A percentile compares a stretch with the other conserved stretches of the same genome.
Evolutionary conservation across 2,797 vertebrate genomes (phyloP).

Genomic region (Diplodus sargus): DNA sequence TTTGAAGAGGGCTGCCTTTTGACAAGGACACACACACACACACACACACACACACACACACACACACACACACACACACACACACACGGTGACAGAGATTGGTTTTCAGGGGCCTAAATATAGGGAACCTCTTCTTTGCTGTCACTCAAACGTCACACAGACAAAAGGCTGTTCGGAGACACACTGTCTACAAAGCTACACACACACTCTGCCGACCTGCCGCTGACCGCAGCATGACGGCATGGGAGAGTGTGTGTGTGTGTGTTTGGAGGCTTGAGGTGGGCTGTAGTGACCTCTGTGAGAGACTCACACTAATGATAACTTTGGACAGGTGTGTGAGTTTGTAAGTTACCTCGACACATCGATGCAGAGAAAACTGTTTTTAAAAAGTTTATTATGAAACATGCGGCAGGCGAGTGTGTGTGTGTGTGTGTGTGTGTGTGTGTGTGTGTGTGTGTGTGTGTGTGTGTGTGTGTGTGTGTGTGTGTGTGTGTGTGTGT

Average conservation of each 20-base stretch:
- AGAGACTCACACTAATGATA: constrained; percentile 39
- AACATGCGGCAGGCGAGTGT: neutral
- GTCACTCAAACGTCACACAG: constrained; percentile 79
- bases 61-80: constrained; percentile 59
- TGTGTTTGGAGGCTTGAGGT: constrained; percentile 12
- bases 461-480: neutral
- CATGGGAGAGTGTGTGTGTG: constrained; percentile 32
- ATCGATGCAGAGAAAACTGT: neutral
- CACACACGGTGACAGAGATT: constrained; percentile 70
- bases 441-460: too few relatives aligned
- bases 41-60: constrained; percentile 62
- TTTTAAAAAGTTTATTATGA: too few relatives aligned
- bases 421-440: neutral
- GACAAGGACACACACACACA: constrained; percentile 55
- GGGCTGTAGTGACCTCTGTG: constrained; percentile 33
- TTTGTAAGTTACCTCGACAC: neutral
- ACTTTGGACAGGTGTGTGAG: constrained; percentile 44
- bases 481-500: neutral
- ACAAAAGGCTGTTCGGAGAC: constrained; percentile 77
- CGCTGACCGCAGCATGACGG: constrained; percentile 67
- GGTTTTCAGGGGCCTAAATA: constrained; percentile 83
- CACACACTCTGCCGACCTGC: constrained; percentile 57
- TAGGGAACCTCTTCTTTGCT: constrained; percentile 79
- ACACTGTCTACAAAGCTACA: constrained; percentile 65
- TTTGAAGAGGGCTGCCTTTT: constrained; percentile 79